These are phyloP conservation scores for Atta cephalotes DNA, from an alignment of 1,140 invertebrate species.

Conservation along the genomic window DNA sequence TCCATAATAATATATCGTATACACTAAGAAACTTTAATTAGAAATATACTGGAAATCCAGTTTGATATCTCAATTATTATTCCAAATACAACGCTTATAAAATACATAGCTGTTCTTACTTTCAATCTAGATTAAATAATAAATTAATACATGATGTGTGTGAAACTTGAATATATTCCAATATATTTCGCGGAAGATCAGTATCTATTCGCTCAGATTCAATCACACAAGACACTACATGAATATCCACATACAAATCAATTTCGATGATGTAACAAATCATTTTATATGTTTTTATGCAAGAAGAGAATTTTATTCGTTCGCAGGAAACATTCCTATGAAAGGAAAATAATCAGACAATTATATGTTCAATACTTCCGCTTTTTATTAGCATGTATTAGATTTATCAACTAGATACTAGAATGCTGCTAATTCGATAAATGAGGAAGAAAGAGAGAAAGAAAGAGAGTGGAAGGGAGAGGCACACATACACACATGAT, in stretches of 20 bases:
- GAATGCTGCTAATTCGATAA: constrained; percentile 51
- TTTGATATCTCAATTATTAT: constrained; percentile 63
- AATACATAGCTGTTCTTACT: constrained; percentile 62
- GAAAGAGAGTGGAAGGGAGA: constrained; percentile 32
- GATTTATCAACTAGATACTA: constrained; percentile 51
- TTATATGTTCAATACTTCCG: constrained; percentile 63
- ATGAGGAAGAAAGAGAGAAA: constrained; percentile 9
- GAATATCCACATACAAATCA: constrained; percentile 1
- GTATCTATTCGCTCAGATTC: constrained; percentile 7
- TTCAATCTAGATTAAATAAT: constrained; percentile 59
- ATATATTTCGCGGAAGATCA: constrained; percentile 25
- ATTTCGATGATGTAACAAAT: constrained; percentile 8
- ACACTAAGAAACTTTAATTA: constrained; percentile 41
- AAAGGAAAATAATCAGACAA: constrained; percentile 27
- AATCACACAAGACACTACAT: background rate
- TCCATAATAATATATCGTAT: constrained; percentile 51
- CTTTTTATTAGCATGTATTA: constrained; percentile 64
- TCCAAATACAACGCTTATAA: constrained; percentile 43
- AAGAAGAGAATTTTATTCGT: constrained; percentile 32
- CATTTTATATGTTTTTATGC: constrained; percentile 37
- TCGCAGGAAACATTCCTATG: constrained; percentile 31
- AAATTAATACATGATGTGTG: constrained; percentile 52
- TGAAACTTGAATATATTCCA: constrained; percentile 32
- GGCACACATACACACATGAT: constrained; percentile 36
- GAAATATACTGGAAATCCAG: constrained; percentile 40